These are phyloP conservation scores for Ursus arctos DNA, from an alignment of 2,113 vertebrate species.

Conservation along the genomic window DNA sequence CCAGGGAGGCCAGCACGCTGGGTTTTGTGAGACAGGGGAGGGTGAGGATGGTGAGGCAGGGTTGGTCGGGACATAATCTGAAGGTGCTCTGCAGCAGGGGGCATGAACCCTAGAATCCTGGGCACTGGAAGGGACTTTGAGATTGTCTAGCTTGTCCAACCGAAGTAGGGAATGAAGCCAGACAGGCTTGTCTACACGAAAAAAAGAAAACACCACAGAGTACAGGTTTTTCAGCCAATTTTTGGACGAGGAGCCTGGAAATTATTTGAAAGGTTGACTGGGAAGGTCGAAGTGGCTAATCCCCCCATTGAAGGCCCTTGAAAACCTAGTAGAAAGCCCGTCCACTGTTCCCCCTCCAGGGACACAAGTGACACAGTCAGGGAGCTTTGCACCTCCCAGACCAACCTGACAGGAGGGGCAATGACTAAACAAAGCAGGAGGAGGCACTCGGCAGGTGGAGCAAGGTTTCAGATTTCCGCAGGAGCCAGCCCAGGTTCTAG, in stretches of 20 bases:
- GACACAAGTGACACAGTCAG: neutral
- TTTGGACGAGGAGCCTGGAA: neutral
- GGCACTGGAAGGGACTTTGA: neutral
- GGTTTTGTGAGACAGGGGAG: neutral
- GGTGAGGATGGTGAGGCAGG: neutral
- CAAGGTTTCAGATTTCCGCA: neutral
- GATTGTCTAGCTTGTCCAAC: neutral
- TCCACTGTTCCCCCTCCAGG: neutral
- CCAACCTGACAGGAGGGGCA: neutral
- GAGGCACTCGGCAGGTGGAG: neutral
- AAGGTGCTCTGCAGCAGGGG: neutral
- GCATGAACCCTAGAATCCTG: neutral
- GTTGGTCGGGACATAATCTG: neutral
- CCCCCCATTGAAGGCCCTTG: neutral
- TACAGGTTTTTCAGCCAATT: neutral
- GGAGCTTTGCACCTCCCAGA: neutral
- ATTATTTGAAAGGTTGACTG: neutral
- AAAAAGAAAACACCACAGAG: neutral
- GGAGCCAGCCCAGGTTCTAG: neutral
- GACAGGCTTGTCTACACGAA: neutral
- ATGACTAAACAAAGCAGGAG: neutral
- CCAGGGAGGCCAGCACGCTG: neutral
- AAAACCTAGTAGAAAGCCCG: neutral
- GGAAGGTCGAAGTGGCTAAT: neutral
- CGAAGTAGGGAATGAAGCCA: neutral